Evolutionary conservation across 2,113 vertebrate genomes (phyloP).

Genomic region (Monopterus albus): DNA sequence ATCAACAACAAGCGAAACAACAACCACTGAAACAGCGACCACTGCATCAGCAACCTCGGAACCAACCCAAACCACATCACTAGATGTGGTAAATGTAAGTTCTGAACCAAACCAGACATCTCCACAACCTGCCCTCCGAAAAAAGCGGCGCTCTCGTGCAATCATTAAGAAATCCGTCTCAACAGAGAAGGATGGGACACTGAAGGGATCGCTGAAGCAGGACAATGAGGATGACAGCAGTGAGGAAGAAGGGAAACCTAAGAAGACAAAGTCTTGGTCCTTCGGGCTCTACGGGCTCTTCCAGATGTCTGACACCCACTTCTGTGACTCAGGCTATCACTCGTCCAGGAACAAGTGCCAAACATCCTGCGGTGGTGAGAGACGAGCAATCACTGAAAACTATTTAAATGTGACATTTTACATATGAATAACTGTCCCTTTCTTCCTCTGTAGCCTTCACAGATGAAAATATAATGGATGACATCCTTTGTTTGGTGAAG

Average conservation of each 20-base stretch:
- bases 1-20: accelerated
- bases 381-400: not conserved
- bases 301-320: constrained; percentile 49
- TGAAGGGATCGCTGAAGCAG: not conserved
- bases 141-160: not conserved
- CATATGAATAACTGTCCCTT: not conserved
- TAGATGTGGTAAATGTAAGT: too few relatives aligned
- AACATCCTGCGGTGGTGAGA: constrained; percentile 47
- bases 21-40: too few relatives aligned
- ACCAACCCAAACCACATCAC: too few relatives aligned
- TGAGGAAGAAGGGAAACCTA: not conserved
- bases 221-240: not conserved
- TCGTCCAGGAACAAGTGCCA: constrained; percentile 53
- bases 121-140: too few relatives aligned
- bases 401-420: not conserved
- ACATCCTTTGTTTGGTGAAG: constrained; percentile 33
- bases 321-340: constrained; percentile 34
- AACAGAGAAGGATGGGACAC: accelerated
- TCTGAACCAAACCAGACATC: too few relatives aligned
- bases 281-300: constrained; percentile 51
- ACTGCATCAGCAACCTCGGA: not conserved
- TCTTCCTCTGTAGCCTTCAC: constrained; percentile 47
- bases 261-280: not conserved
- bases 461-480: constrained; percentile 57
- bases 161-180: accelerated